These are phyloP conservation scores for Hololepta plana DNA, from an alignment of 2,888 invertebrate genomes.

Conservation along the genomic window DNA sequence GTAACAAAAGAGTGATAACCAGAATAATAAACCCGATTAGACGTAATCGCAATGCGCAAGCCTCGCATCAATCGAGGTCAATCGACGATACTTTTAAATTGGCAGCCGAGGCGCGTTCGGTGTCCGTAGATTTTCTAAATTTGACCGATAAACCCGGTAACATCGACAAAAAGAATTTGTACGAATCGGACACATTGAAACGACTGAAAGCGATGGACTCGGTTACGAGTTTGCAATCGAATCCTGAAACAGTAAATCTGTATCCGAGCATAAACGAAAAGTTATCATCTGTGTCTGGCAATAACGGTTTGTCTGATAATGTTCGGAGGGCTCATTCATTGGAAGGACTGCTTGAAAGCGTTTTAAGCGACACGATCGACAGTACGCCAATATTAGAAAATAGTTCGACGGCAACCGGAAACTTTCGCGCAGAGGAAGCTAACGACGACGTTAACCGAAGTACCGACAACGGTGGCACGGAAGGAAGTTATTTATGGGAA, in stretches of 20 bases:
- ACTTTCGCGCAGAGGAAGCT: not conserved
- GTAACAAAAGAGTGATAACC: constrained; percentile 48
- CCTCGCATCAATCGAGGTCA: constrained; percentile 9
- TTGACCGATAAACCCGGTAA: constrained; percentile 43
- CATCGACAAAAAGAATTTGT: constrained; percentile 53
- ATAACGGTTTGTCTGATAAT: constrained; percentile 10
- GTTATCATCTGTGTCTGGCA: constrained; percentile 13
- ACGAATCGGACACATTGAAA: constrained; percentile 46
- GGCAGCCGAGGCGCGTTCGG: constrained; percentile 39
- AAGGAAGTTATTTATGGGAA: constrained; percentile 64
- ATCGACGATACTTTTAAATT: constrained; percentile 29
- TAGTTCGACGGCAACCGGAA: constrained; percentile 6
- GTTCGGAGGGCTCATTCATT: constrained; percentile 36
- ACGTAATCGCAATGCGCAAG: constrained; percentile 19
- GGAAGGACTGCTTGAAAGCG: constrained; percentile 38
- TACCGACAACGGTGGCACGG: constrained; percentile 16
- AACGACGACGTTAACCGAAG: constrained; percentile 4
- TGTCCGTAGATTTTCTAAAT: constrained; percentile 46
- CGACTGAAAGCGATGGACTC: constrained; percentile 37
- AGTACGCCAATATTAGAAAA: constrained; percentile 10
- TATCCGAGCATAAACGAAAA: constrained; percentile 19
- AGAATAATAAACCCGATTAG: constrained; percentile 56
- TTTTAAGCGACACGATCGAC: constrained; percentile 18
- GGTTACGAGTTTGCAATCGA: constrained; percentile 28
- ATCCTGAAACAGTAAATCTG: constrained; percentile 32